Evolutionary conservation across 2,113 vertebrate species (phyloP).

Genomic region (Nasalis larvatus): DNA sequence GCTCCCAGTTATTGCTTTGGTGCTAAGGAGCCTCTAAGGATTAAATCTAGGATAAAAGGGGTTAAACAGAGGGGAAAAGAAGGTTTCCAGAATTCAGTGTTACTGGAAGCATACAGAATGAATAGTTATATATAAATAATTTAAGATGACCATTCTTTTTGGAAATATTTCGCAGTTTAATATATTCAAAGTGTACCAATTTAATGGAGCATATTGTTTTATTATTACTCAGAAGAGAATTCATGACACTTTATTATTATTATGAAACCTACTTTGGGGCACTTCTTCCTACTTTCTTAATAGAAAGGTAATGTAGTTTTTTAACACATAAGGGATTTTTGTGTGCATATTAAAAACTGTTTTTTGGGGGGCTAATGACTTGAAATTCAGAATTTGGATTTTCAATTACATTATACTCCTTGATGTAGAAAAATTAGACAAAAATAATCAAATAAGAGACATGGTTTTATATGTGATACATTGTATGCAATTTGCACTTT

Average conservation of each 20-base stretch:
- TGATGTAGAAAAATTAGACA: background rate
- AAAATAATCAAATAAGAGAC: background rate
- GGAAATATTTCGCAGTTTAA: constrained; percentile 66
- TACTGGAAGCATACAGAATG: constrained; percentile 33
- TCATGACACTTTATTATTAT: constrained; percentile 14
- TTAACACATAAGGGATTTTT: background rate
- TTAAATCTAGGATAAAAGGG: constrained; percentile 78
- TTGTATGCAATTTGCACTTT: background rate
- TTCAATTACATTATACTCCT: background rate
- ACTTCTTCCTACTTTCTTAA: constrained; percentile 3
- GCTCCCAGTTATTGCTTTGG: constrained; percentile 80
- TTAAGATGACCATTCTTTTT: constrained; percentile 43
- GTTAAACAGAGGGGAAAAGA: constrained; percentile 78
- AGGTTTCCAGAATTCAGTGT: constrained; percentile 64
- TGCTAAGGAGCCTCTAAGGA: constrained; percentile 77
- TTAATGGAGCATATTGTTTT: constrained; percentile 64
- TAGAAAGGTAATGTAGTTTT: background rate
- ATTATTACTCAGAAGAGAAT: constrained; percentile 58
- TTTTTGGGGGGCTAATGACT: background rate
- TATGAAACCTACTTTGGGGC: background rate
- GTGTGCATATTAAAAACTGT: background rate
- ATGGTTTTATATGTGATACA: background rate
- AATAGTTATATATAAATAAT: constrained; percentile 44
- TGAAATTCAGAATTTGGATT: background rate
- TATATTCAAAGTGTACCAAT: constrained; percentile 53